A percentile compares a stretch with the other conserved stretches of the same genome.
Conservation (phyloP, 53 echinoderm and acorn worm species). For the Paracentrotus lividus region DNA sequence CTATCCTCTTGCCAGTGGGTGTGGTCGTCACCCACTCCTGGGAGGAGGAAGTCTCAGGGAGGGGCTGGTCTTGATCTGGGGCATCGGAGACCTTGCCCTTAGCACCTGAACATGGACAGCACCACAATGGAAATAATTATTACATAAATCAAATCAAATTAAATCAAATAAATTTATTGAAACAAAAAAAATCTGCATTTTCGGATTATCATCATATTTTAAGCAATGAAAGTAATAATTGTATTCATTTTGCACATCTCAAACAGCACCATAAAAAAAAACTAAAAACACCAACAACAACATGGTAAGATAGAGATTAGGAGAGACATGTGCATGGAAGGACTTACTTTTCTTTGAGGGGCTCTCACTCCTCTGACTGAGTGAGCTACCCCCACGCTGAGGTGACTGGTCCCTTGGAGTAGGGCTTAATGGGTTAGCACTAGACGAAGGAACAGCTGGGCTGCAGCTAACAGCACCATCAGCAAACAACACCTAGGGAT, state of each 20-base stretch:
- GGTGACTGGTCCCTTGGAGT: constrained; percentile 82
- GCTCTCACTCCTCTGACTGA: constrained; percentile 85
- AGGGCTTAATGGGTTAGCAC: constrained; percentile 67
- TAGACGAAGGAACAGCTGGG: constrained; percentile 63
- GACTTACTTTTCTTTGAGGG: constrained; percentile 77
- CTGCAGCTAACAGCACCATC: constrained; percentile 92
- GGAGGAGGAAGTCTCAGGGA: constrained; percentile 33
- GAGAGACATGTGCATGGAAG: background rate
- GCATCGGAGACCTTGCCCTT: constrained; percentile 46
- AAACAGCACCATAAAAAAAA: too few species aligned
- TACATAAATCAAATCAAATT: too few species aligned
- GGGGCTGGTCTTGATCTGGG: constrained; percentile 66
- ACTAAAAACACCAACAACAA: too few species aligned
- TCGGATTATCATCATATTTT: too few species aligned
- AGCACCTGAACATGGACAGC: constrained; percentile 30
- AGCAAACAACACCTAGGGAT: constrained; percentile 88
- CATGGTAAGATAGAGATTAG: too few species aligned
- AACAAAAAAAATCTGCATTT: too few species aligned
- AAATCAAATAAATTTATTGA: too few species aligned
- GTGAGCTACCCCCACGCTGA: constrained; percentile 82
- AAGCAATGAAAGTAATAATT: too few species aligned
- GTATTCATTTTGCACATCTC: too few species aligned
- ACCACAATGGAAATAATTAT: background rate
- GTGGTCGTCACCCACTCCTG: constrained; percentile 93
- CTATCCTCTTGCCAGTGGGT: constrained; percentile 79